Evolutionary conservation across 2,797 vertebrate genomes (phyloP).

Genomic region (Protonibea diacanthus): DNA sequence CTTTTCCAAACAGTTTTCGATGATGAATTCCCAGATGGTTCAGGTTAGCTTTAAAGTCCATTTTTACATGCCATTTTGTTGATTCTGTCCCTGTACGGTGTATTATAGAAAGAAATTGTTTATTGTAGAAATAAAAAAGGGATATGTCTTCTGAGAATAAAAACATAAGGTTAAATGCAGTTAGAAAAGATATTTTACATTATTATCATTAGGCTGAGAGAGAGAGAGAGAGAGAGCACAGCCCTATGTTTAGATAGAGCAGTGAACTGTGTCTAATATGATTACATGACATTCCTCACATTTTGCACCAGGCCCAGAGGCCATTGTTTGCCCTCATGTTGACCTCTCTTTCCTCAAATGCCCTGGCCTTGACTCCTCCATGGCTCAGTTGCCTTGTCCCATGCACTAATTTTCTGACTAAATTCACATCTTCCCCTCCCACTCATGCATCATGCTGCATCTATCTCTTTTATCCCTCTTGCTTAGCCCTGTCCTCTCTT

Average conservation of each 20-base stretch:
- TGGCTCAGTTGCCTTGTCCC: slow-evolving; percentile 61
- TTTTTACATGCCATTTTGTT: background rate
- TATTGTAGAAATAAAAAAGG: slow-evolving; percentile 2
- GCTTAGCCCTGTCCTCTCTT: slow-evolving; percentile 71
- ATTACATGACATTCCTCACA: slow-evolving; percentile 80
- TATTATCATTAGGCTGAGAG: slow-evolving; percentile 53
- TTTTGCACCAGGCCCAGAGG: slow-evolving; percentile 70
- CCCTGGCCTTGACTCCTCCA: slow-evolving; percentile 67
- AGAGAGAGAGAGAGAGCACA: slow-evolving; percentile 33
- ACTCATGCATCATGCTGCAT: slow-evolving; percentile 69
- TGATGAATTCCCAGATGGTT: too few species aligned
- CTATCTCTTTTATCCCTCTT: slow-evolving; percentile 70
- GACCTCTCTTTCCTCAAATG: slow-evolving; percentile 73
- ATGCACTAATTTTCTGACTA: slow-evolving; percentile 63
- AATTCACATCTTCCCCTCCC: slow-evolving; percentile 61
- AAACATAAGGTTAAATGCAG: background rate
- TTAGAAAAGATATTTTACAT: slow-evolving; percentile 21
- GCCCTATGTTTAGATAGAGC: slow-evolving; percentile 70
- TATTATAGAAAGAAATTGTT: background rate
- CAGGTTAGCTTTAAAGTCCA: background rate
- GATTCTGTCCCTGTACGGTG: background rate
- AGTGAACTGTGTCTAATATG: slow-evolving; percentile 76
- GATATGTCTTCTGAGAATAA: slow-evolving; percentile 1
- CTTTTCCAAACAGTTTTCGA: too few species aligned
- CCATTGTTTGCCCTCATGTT: slow-evolving; percentile 65